phyloP scores from a whole-genome alignment of 2,797 vertebrate genomes.

The Amblyopsis hoosieri region DNA sequence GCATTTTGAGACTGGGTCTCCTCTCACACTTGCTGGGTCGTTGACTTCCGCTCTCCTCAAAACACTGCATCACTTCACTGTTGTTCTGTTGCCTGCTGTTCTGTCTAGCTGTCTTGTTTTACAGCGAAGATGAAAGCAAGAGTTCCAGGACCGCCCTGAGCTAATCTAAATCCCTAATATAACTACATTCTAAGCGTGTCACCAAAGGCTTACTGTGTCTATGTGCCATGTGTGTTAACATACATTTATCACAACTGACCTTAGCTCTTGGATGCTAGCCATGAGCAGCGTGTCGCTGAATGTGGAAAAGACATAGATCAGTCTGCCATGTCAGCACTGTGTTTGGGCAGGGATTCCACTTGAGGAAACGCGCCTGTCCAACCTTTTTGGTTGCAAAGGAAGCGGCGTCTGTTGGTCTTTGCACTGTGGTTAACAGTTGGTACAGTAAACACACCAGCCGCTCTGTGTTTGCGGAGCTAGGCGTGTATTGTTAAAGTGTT shows the following conservation, averaged over 20 bases:
- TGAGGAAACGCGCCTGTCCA: slow-evolving; percentile 52
- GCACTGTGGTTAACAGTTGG: slow-evolving; percentile 43
- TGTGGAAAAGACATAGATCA: not conserved
- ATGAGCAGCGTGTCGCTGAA: too few species aligned
- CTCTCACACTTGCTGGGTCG: not conserved
- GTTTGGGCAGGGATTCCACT: slow-evolving; percentile 8
- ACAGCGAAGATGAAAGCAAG: slow-evolving; percentile 7
- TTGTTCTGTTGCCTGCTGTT: too few species aligned
- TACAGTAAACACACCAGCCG: slow-evolving; percentile 46
- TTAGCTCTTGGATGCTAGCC: too few species aligned
- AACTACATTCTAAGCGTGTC: too few species aligned
- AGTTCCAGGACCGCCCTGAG: not conserved
- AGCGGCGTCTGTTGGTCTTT: slow-evolving; percentile 57
- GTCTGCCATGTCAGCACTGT: slow-evolving; percentile 18
- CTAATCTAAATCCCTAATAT: not conserved
- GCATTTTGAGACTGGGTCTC: not conserved
- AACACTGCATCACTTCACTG: too few species aligned
- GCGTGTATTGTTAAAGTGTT: slow-evolving; percentile 53
- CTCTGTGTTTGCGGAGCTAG: slow-evolving; percentile 56
- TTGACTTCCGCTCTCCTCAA: not conserved
- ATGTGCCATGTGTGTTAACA: too few species aligned
- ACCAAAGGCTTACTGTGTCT: too few species aligned
- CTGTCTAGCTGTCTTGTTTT: too few species aligned
- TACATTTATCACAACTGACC: too few species aligned
- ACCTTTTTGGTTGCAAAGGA: slow-evolving; percentile 48